phyloP scores from a whole-genome alignment of 1,140 invertebrate species.

The Oscheius sp. region DNA sequence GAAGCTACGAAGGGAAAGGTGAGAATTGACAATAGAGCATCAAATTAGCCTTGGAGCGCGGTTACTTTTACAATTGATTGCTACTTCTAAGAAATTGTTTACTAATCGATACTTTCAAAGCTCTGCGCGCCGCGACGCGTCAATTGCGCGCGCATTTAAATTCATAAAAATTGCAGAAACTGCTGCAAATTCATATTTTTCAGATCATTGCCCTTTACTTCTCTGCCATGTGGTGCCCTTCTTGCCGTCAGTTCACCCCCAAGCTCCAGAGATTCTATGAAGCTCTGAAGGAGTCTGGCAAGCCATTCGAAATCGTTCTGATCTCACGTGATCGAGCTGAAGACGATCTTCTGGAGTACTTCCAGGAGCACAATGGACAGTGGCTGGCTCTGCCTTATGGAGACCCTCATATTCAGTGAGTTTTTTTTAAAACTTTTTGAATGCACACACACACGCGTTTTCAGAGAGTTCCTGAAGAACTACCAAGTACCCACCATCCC shows the following conservation, averaged over 20 bases:
- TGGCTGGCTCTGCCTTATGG: constrained; percentile 49
- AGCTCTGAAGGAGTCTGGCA: constrained; percentile 41
- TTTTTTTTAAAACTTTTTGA: no score
- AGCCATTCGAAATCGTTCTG: constrained; percentile 58
- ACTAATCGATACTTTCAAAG: no score
- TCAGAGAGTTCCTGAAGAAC: constrained; percentile 16
- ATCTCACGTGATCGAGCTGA: constrained; percentile 48
- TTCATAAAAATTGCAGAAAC: no score
- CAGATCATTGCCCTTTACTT: no score
- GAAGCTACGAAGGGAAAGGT: no score
- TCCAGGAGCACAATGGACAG: constrained; percentile 49
- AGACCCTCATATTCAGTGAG: constrained; percentile 49
- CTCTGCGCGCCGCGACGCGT: no score
- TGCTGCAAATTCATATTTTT: no score
- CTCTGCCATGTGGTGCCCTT: constrained; percentile 57
- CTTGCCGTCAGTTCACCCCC: constrained; percentile 54
- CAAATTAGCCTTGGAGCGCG: no score
- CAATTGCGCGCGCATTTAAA: no score
- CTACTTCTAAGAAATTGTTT: no score
- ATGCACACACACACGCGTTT: background rate
- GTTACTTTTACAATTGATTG: no score
- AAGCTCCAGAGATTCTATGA: constrained; percentile 54
- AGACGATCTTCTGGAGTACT: constrained; percentile 50
- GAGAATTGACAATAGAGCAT: no score
- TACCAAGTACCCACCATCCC: constrained; percentile 33